Evolutionary conservation across 2,888 invertebrate genomes (phyloP), one percentile per base, ranked within the genome.

Genomic region (Horisme vitalbata): DNA sequence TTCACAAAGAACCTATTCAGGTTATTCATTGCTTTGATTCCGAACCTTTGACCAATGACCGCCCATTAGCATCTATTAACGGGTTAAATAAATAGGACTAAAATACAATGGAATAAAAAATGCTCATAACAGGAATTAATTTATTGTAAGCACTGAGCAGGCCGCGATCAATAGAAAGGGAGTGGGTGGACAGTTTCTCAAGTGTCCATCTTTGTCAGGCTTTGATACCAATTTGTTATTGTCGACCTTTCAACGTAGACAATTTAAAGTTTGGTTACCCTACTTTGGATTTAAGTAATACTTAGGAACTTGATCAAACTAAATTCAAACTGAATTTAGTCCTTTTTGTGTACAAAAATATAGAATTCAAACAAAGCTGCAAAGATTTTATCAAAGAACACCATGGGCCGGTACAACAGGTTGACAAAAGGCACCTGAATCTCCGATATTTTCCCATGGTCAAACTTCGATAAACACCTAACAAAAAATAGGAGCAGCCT

Each of bases 131-230:
- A 82, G 75, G 87, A 84, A 83, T 88, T 87, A 86, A 87, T 88
- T 87, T 85, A 85, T 86, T 82, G 81, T 83, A 62, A 79, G 75
- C 71, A 70, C 80, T 83, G 62, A 79, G 75, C 71, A 69, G 75
- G 73, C 83, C 78, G 72, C 83, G 79, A 84, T 89, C 83, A 87
- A 87, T 85, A 81, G 85, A 71, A 69, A 63, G 67, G 75, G 82
- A 84, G 88, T 89, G 88, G 89, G 89, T 87, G 89, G 89, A 89
- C 88, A 88, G 85, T 79, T 85, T 79, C 79, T 81, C 78, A 84
- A 83, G 82, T 85, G 88, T 87, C 85, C 87, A 87, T 87, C 88
- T 88, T 87, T 88, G 88, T 89, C 83, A 86, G 76, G 81, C 86
- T 84, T 81, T 87, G 83, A 86, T 88, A 83, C 84, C 81, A 78